These are phyloP conservation scores for Calameuta filiformis DNA, from an alignment of 2,888 invertebrate species.

Conservation along the genomic window DNA sequence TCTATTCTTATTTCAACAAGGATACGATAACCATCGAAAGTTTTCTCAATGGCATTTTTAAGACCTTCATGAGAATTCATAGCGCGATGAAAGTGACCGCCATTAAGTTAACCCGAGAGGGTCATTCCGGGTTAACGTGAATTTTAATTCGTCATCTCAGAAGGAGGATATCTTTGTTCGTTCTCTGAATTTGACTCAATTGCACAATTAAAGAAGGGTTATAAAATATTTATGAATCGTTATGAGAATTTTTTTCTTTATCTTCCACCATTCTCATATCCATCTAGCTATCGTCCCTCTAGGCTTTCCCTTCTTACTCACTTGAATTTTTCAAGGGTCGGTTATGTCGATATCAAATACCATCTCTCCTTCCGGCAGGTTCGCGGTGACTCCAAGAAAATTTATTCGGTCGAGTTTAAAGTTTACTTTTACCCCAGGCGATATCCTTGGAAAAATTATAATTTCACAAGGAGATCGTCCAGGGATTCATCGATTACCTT, in stretches of 20 bases:
- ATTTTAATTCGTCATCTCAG: background rate
- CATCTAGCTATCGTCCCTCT: background rate
- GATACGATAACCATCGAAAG: background rate
- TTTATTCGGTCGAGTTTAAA: background rate
- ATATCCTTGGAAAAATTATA: background rate
- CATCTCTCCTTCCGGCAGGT: background rate
- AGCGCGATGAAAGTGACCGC: background rate
- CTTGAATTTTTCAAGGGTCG: constrained; percentile 24
- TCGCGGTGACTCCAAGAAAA: background rate
- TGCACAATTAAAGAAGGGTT: constrained; percentile 42
- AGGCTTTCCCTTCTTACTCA: constrained; percentile 5
- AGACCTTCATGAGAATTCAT: background rate
- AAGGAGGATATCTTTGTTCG: background rate
- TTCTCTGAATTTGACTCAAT: constrained; percentile 29
- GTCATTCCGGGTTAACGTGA: background rate
- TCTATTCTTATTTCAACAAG: background rate
- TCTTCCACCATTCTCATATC: constrained; percentile 12
- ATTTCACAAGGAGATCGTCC: constrained; percentile 1
- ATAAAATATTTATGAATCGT: constrained; percentile 49
- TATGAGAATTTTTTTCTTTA: constrained; percentile 42
- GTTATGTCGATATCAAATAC: constrained; percentile 27
- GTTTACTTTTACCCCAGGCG: constrained; percentile 2
- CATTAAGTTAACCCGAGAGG: background rate
- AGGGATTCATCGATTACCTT: background rate
- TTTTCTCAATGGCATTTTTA: background rate